Conservation (phyloP, 2,113 vertebrate genomes). For the Charadrius vociferus region DNA sequence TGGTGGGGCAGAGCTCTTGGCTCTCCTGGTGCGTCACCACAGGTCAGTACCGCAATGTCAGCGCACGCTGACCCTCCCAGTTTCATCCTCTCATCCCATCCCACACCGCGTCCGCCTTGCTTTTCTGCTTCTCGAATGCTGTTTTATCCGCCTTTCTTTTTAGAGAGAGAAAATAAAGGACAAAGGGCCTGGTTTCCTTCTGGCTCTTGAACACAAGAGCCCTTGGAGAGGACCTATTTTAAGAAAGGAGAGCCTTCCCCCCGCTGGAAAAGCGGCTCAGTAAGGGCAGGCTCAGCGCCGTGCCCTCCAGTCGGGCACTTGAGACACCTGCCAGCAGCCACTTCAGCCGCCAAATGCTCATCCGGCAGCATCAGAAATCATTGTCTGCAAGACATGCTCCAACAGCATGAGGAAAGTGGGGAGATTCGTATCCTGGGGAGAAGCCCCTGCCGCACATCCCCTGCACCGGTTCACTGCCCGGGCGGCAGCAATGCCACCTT, state of each 20-base stretch:
- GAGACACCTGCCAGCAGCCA: constrained; percentile 40
- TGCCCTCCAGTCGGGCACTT: neutral
- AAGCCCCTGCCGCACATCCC: fast-evolving
- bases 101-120: fast-evolving
- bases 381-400: neutral
- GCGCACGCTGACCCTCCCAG: neutral
- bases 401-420: neutral
- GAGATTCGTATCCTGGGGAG: neutral
- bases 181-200: neutral
- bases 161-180: neutral
- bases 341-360: constrained; percentile 1
- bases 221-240: constrained; percentile 22
- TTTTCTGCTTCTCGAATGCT: neutral
- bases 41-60: fast-evolving
- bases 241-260: neutral
- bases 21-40: fast-evolving
- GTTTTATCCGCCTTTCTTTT: neutral
- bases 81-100: neutral
- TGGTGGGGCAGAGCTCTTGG: neutral
- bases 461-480: fast-evolving
- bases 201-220: constrained; percentile 25
- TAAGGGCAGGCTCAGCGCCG: neutral
- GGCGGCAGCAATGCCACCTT: neutral
- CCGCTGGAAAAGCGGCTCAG: neutral
- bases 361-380: neutral